These are phyloP conservation scores for Oligia latruncula DNA, from an alignment of 2,888 invertebrate species.

Conservation along the genomic window DNA sequence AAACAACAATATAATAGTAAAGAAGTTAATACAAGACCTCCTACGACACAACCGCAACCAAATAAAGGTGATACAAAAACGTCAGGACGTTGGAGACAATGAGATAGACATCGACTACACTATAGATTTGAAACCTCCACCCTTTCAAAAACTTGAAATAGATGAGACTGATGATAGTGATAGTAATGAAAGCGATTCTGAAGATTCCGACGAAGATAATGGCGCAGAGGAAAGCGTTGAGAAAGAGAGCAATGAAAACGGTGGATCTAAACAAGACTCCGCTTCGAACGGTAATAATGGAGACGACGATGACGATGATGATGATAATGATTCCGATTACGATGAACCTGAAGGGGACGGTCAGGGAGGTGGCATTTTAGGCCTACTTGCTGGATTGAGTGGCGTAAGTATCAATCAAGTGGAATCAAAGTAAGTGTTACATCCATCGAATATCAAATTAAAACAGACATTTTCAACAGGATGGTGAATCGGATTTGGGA, in stretches of 20 bases:
- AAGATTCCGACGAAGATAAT: conserved; percentile 68
- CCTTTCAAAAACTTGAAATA: conserved; percentile 77
- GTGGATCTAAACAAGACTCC: conserved; percentile 72
- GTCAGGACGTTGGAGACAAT: conserved; percentile 74
- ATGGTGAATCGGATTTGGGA: conserved; percentile 87
- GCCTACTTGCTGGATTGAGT: conserved; percentile 84
- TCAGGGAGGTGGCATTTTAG: conserved; percentile 86
- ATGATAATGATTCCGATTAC: conserved; percentile 77
- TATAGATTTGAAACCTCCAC: conserved; percentile 70
- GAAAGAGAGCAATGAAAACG: conserved; percentile 63
- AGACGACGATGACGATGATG: conserved; percentile 51
- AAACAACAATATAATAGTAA: conserved; percentile 46
- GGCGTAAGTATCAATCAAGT: conserved; percentile 78
- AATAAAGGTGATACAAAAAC: conserved; percentile 57
- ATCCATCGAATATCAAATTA: background rate
- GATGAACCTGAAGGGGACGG: conserved; percentile 87
- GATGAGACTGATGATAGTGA: conserved; percentile 67
- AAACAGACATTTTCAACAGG: conserved; percentile 75
- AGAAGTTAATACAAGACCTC: conserved; percentile 51
- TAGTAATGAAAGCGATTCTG: conserved; percentile 62
- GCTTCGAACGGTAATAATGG: conserved; percentile 49
- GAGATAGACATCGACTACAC: conserved; percentile 76
- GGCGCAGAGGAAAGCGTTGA: conserved; percentile 75
- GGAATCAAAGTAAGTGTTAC: background rate
- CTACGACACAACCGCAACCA: conserved; percentile 48